Evolutionary conservation across 2,113 vertebrate genomes (phyloP).

Genomic region (Phalacrocorax carbo): DNA sequence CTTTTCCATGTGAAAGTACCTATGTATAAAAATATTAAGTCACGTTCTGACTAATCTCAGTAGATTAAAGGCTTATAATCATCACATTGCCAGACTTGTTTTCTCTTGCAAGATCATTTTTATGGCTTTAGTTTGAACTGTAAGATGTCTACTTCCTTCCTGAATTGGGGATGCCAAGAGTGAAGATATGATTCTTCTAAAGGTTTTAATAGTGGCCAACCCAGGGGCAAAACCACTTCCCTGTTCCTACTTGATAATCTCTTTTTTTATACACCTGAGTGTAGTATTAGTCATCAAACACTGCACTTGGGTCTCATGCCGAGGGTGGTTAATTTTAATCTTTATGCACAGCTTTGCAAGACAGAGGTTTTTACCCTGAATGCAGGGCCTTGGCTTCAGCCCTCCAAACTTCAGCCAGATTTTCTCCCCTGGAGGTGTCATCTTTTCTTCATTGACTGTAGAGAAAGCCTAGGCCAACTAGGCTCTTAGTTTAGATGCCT

Average conservation of each 20-base stretch:
- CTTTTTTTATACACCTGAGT: neutral
- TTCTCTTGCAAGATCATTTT: neutral
- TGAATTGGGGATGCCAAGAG: neutral
- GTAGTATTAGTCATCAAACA: neutral
- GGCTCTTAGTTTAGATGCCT: neutral
- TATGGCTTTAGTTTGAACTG: neutral
- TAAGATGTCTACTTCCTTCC: neutral
- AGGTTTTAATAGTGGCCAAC: neutral
- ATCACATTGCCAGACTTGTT: neutral
- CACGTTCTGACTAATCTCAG: neutral
- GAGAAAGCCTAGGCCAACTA: neutral
- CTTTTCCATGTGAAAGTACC: neutral
- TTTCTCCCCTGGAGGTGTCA: neutral
- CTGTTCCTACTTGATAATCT: neutral
- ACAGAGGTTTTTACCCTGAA: neutral
- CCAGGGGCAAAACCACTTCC: neutral
- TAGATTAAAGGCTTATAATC: neutral
- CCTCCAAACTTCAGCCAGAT: neutral
- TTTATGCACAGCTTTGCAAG: neutral
- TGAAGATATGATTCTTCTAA: neutral
- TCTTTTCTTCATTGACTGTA: neutral
- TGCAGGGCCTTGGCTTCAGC: neutral
- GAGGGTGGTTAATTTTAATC: neutral
- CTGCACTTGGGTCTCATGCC: neutral
- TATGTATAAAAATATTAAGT: neutral